Evolutionary conservation across 2,888 invertebrate species (phyloP), one percentile per base, ranked within the genome.

Genomic region (Ectemnius continuus): DNA sequence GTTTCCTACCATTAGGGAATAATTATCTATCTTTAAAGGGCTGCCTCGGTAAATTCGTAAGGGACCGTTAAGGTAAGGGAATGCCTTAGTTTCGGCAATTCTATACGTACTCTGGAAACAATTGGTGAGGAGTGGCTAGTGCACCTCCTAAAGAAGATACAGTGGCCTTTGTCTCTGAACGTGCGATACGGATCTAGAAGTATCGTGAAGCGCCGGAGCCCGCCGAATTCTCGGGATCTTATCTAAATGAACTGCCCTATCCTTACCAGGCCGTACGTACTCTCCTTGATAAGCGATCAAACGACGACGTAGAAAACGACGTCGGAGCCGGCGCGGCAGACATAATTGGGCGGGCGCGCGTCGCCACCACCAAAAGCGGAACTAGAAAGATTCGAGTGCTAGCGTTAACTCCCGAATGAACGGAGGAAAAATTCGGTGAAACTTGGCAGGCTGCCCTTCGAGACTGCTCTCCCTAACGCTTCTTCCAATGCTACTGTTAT

Each of bases 161-260:
- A 83, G 73, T 68, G 66, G 78, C 68, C 82, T 81, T 85, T 85
- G 85, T 82, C 84, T 86, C 75, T 1, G 36, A 82, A 18, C 64
- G 57, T 36, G 58, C 62, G 85, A 84, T 84, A 85, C 8, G 80
- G 82, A 85, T 86, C 86, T 74, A 61, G 65, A 78, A 78, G 72
- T 81, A 67, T 62, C 70, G 26, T 52, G 73, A 57, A 58, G 65
- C 77, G 73, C 70, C 70, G 76, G 77, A 81, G 80, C 74, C 63
- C 66, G 26, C 65, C 58, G 68, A 71, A 71, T 71, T 67, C 73
- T 69, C 66, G 48, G 67, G 78, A 85, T 84, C 83, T 87, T 87
- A 87, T 87, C 87, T 87, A 87, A 87, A 87, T 87, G 83, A 85
- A 87, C 87, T 86, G 76, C 78, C 78, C 77, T 62, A 70, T 75